A percentile compares a stretch with the other conserved stretches of the same genome.
phyloP scores from a whole-genome alignment of 2,888 invertebrate genomes.

The Drosophila mayaguana region DNA sequence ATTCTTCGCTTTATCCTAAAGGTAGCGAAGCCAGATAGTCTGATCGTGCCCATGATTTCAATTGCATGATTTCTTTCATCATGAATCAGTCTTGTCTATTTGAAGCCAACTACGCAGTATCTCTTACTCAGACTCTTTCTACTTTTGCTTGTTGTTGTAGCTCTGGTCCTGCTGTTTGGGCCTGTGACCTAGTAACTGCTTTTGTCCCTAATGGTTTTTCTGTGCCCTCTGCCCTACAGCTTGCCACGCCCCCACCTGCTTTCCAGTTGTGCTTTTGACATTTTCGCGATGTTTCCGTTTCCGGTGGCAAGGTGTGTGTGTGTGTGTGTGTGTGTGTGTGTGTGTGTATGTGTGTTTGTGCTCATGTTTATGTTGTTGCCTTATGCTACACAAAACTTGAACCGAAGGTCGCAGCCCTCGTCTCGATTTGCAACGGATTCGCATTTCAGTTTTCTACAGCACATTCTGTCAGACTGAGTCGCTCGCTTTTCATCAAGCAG shows the following conservation, averaged over 20 bases:
- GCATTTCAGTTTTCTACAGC: conserved; percentile 6
- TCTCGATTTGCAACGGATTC: conserved; percentile 59
- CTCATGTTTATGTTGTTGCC: conserved; percentile 35
- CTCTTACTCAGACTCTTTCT: neutral
- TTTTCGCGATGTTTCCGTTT: conserved; percentile 73
- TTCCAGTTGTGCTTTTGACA: conserved; percentile 71
- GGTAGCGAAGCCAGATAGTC: too few species aligned
- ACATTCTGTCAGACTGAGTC: neutral
- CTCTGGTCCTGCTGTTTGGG: conserved; percentile 42
- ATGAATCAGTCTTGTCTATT: too few species aligned
- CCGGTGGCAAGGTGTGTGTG: conserved; percentile 64
- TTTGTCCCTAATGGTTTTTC: conserved; percentile 67
- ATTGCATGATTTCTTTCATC: too few species aligned
- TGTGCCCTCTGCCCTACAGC: conserved; percentile 8
- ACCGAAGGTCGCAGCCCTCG: conserved; percentile 50
- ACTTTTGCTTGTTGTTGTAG: conserved; percentile 51
- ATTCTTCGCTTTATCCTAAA: too few species aligned
- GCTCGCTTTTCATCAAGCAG: conserved; percentile 7
- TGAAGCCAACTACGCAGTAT: neutral
- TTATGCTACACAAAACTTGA: conserved; percentile 27
- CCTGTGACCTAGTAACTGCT: conserved; percentile 66
- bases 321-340: conserved; percentile 23
- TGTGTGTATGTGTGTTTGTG: conserved; percentile 16
- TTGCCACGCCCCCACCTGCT: conserved; percentile 12
- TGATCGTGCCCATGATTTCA: too few species aligned